Conservation (phyloP, 2,797 vertebrate species). For the Cyclopterus lumpus region DNA sequence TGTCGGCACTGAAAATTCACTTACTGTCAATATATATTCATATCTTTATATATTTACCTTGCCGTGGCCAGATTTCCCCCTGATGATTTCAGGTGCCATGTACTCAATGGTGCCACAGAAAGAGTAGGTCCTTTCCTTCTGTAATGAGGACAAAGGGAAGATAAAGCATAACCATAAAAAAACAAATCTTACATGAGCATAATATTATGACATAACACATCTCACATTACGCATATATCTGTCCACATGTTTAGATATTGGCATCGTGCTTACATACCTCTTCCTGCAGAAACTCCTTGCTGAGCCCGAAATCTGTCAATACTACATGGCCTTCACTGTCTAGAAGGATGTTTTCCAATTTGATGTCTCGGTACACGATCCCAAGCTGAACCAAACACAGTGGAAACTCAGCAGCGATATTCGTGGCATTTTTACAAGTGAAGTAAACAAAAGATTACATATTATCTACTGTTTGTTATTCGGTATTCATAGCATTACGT, state of each 20-base stretch:
- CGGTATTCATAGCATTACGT: conserved; percentile 2
- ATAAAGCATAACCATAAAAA: not conserved
- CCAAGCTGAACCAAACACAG: conserved; percentile 85
- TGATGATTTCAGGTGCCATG: conserved; percentile 97
- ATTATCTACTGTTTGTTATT: not conserved
- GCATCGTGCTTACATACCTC: conserved; percentile 79
- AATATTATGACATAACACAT: not conserved
- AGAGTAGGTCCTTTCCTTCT: conserved; percentile 94
- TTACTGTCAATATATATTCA: not conserved
- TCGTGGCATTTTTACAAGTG: not conserved
- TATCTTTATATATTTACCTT: conserved; percentile 82
- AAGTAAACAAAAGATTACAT: not conserved
- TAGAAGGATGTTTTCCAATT: conserved; percentile 93
- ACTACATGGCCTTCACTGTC: conserved; percentile 93
- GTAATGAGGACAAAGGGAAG: conserved; percentile 2
- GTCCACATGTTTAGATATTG: not conserved
- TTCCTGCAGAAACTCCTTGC: conserved; percentile 93
- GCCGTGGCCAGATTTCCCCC: conserved; percentile 91
- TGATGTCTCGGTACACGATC: conserved; percentile 94
- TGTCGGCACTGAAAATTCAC: not conserved
- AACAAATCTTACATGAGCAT: not conserved
- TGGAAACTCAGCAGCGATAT: not conserved
- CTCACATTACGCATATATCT: not conserved
- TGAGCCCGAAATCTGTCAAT: conserved; percentile 94
- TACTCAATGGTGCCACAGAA: conserved; percentile 97